Base-by-base conservation (phyloP, 2,888 invertebrate species). In the Theristus sp. region DNA sequence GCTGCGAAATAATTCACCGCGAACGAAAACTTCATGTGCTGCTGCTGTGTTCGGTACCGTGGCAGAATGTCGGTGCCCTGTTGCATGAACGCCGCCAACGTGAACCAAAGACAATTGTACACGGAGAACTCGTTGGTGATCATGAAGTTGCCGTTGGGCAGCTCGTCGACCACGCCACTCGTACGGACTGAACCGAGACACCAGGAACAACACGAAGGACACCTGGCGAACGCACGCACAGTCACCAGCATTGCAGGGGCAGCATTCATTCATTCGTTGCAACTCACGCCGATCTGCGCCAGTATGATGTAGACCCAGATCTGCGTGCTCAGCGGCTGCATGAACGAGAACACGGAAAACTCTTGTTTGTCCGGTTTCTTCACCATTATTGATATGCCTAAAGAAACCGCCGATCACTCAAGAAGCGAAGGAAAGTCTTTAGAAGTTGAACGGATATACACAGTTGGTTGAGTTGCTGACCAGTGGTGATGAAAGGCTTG, bases 141-240 rank as follows among this genome's bases (percentile, higher is more conserved):
- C 22, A 73, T 71, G 57, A 74, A 75, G 30, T 69, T 73, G 49
- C 74, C 71, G 49, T 67, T 67, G 10, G 70, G 65, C 59, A 69
- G 72, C 82, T 75, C 75, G 54, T 75, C 74, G 20, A 77, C 75
- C 64, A n/a, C 88, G 82, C 96, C 96, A 98, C 78, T 98, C 98
- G 75, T 90, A 89, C 0, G 96, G 94, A 1, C 91, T 93, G 78
- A 98, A 96, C 66, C 94, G 79, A 60, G 93, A 91, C 47, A 98
- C 96, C 67, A 94, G 84, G 79, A 94, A 96, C 26, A 96, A 81
- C 25, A 96, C 93, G 66, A 96, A 89, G 76, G 93, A 93, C 57
- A 94, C 93, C 68, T 69, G 56, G 29, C 13, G 22, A 13, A 46
- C n/a, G n/a, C n/a, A n/a, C n/a, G n/a, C n/a, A n/a, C n/a, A n/a